These are phyloP conservation scores for Lanius ludovicianus DNA, from an alignment of 2,113 vertebrate species.

Conservation along the genomic window DNA sequence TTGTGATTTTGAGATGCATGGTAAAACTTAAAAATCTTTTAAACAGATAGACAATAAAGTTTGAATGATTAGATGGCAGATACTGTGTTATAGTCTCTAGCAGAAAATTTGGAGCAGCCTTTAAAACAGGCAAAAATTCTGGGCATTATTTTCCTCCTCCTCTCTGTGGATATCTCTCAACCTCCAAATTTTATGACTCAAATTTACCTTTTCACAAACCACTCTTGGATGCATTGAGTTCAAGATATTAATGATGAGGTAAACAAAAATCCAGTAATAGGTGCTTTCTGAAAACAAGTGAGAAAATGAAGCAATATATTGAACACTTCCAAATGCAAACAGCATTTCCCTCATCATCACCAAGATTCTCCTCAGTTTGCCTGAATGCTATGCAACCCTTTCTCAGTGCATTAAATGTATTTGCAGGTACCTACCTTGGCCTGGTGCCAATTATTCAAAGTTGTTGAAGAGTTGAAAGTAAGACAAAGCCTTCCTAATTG, in stretches of 20 bases:
- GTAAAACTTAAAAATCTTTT: not conserved
- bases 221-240: not conserved
- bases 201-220: not conserved
- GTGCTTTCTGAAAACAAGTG: not conserved
- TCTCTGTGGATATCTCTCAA: not conserved
- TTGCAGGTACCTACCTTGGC: constrained; percentile 20
- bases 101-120: not conserved
- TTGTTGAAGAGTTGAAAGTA: constrained; percentile 17
- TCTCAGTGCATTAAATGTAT: not conserved
- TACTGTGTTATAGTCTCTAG: not conserved
- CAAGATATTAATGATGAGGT: not conserved
- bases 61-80: not conserved
- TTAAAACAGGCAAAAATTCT: not conserved
- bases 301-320: not conserved
- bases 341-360: not conserved
- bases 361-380: constrained; percentile 9
- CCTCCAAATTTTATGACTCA: not conserved
- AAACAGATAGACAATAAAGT: not conserved
- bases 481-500: not conserved
- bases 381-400: not conserved
- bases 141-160: not conserved
- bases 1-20: not conserved
- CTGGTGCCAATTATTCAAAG: not conserved
- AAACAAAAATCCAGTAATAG: not conserved
- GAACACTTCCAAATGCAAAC: not conserved